Base-by-base conservation (phyloP, 2,888 invertebrate genomes). In the Amiota mariae region DNA sequence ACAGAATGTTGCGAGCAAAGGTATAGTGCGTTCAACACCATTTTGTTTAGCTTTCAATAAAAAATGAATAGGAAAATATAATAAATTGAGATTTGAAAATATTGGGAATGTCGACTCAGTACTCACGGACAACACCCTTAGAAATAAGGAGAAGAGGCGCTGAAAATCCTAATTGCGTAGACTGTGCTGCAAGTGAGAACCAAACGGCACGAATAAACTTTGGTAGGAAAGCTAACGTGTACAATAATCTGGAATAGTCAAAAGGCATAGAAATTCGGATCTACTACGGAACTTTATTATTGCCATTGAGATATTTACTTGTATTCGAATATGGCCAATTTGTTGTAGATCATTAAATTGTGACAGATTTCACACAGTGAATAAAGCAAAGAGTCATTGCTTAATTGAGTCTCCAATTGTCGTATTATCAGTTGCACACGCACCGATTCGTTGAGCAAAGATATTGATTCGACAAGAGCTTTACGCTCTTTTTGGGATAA, bases 1-100 rank as follows among this genome's bases (percentile, higher is more conserved):
- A 87, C 96, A 96, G 90, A 97, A 97, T 1, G 96, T 94, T 0
- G 95, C 95, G 51, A 97, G 87, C 0, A 95, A 92, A 0, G 97
- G 95, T 12, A 96, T 92, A 15, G 97, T 92, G 13, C 92, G 91
- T 74, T 89, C 88, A 2, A 89, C 87, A 18, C 93, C 92, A 4
- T 94, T 92, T 76, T 94, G 91, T 9, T 91, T 91, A 0, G 92
- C 90, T 72, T 89, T 82, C 20, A 51, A 48, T 49, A 67, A 12
- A 70, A 47, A 66, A 11, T 2, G 3, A 15, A 12, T n/a, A 47
- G 48, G 6, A 36, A 36, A 6, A 36, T 0, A 6, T 0, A 36
- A 36, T 0, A 36, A 36, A 4, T 36, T 47, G 8, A 48, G 46
- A 73, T 68, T 9, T 13, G 51, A 63, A 20, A 12, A 24, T 54